Evolutionary conservation across 1,140 invertebrate species (phyloP).

Genomic region (Caerostris extrusa): DNA sequence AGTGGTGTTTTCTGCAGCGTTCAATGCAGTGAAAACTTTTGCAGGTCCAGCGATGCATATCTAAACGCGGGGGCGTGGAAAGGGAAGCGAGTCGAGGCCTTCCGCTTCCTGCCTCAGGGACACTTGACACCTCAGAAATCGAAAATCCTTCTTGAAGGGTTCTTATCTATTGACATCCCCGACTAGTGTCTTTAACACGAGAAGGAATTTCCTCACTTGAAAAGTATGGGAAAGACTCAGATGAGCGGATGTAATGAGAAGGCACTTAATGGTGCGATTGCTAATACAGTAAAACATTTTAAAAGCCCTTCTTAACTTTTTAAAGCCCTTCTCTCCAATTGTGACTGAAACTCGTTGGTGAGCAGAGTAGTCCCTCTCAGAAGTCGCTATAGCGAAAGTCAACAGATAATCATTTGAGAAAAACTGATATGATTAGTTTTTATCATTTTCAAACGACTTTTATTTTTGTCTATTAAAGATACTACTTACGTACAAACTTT

Average conservation of each 20-base stretch:
- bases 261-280: background rate
- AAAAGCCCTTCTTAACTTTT: too few relatives aligned
- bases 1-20: background rate
- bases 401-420: too few relatives aligned
- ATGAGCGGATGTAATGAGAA: background rate
- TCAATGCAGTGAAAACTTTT: background rate
- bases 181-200: background rate
- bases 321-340: too few relatives aligned
- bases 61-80: constrained; percentile 23
- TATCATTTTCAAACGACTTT: too few relatives aligned
- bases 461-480: too few relatives aligned
- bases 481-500: too few relatives aligned
- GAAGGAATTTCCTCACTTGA: background rate
- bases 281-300: too few relatives aligned
- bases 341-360: too few relatives aligned
- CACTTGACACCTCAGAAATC: background rate
- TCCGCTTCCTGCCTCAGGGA: constrained; percentile 51
- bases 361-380: too few relatives aligned
- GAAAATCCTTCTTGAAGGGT: background rate
- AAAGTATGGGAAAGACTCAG: background rate
- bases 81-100: background rate
- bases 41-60: constrained; percentile 44
- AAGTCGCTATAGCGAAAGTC: too few relatives aligned
- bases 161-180: background rate
- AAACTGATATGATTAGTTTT: too few relatives aligned